These are phyloP conservation scores for Habroteleia sp. DNA, from an alignment of 2,888 invertebrate species.

Conservation along the genomic window DNA sequence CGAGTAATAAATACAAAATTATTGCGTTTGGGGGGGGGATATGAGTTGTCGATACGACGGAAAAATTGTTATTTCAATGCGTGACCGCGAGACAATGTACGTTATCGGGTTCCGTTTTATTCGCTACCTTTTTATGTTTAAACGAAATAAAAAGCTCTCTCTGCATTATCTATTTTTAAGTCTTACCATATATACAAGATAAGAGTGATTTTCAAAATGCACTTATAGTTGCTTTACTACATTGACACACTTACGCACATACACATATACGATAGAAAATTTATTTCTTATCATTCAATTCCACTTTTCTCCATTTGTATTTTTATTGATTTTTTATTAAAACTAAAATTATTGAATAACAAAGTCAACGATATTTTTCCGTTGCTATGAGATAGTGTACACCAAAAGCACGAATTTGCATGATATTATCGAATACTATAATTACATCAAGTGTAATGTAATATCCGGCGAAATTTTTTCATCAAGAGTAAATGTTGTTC, in stretches of 20 bases:
- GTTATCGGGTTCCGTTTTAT: slow-evolving; percentile 9
- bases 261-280: too few species aligned
- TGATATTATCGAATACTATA: slow-evolving; percentile 25
- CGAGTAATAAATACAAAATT: slow-evolving; percentile 43
- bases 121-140: background rate
- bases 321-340: too few species aligned
- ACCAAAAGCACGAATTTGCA: slow-evolving; percentile 14
- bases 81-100: slow-evolving; percentile 20
- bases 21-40: slow-evolving; percentile 21
- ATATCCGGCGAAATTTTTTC: slow-evolving; percentile 2
- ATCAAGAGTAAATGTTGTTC: slow-evolving; percentile 10
- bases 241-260: too few species aligned
- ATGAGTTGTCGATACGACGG: slow-evolving; percentile 31
- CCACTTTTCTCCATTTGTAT: too few species aligned
- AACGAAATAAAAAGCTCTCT: background rate
- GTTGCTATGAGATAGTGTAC: too few species aligned
- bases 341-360: too few species aligned
- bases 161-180: too few species aligned
- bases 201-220: too few species aligned
- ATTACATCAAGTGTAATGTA: slow-evolving; percentile 25
- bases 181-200: too few species aligned
- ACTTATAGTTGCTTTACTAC: too few species aligned
- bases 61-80: slow-evolving; percentile 41
- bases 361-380: background rate
- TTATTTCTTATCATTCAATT: too few species aligned